phyloP scores from a whole-genome alignment of 2,113 vertebrate species.

The Porphyrio hochstetteri region DNA sequence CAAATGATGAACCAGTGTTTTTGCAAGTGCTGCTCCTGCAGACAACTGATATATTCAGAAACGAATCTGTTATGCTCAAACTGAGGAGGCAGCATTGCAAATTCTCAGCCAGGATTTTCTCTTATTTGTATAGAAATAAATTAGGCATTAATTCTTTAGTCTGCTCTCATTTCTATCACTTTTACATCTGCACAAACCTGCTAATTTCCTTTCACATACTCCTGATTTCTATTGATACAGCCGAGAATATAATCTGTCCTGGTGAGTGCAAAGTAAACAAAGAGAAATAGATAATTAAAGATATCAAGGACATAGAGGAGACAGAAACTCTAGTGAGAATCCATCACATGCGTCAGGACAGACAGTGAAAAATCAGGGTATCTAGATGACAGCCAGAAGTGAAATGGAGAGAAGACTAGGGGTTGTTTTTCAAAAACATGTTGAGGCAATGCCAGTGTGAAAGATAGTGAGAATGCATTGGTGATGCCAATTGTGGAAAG shows the following conservation, averaged over 20 bases:
- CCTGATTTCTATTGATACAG: background rate
- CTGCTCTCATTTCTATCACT: background rate
- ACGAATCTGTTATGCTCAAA: background rate
- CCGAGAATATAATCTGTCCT: background rate
- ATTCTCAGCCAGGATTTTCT: background rate
- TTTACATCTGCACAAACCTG: background rate
- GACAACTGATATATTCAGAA: background rate
- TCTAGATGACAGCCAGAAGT: background rate
- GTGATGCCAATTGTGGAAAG: background rate
- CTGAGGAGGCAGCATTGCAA: background rate
- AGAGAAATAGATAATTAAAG: slow-evolving; percentile 53
- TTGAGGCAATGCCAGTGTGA: background rate
- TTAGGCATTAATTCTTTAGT: background rate
- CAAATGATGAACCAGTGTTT: background rate
- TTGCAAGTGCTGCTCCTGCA: background rate
- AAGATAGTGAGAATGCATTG: background rate
- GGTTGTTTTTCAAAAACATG: background rate
- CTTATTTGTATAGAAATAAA: background rate
- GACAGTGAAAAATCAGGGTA: slow-evolving; percentile 19
- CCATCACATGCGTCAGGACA: slow-evolving; percentile 4
- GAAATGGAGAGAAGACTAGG: background rate
- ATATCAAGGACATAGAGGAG: slow-evolving; percentile 29
- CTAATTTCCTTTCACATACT: background rate
- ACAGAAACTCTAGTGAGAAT: slow-evolving; percentile 6
- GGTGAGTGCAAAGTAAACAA: slow-evolving; percentile 15